phyloP scores from a whole-genome alignment of 2,113 vertebrate species.

The Colius striatus region DNA sequence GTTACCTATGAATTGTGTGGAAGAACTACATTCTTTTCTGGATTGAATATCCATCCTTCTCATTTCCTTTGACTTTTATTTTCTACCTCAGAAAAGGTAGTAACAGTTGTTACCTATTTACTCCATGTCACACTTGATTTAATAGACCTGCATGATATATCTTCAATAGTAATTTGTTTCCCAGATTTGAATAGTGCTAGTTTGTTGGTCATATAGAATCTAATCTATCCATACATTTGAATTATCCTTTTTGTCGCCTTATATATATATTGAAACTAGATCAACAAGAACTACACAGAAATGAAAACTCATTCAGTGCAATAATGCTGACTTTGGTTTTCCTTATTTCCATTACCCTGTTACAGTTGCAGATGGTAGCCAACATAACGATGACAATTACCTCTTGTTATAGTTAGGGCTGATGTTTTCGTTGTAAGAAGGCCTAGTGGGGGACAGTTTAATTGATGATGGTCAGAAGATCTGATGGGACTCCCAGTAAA shows the following conservation, averaged over 20 bases:
- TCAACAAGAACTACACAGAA: not conserved
- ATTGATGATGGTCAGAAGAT: conserved; percentile 10
- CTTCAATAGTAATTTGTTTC: not conserved
- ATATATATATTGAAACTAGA: not conserved
- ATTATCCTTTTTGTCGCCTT: not conserved
- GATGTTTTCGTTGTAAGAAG: conserved; percentile 1
- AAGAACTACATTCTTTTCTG: not conserved
- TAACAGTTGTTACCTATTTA: not conserved
- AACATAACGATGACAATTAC: not conserved
- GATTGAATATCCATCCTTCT: not conserved
- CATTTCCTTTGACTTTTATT: not conserved
- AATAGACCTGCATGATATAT: not conserved
- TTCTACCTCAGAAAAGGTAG: not conserved
- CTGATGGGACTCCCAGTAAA: not conserved
- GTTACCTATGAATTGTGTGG: not conserved
- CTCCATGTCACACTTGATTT: not conserved
- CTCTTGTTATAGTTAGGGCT: not conserved
- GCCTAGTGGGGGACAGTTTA: not conserved
- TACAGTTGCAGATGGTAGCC: not conserved
- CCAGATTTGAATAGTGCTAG: not conserved
- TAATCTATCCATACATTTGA: not conserved
- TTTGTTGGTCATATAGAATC: not conserved
- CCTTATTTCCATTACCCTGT: not conserved
- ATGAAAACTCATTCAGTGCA: not conserved
- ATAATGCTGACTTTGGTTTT: not conserved